Conservation (phyloP, 1,140 invertebrate species). For the Maniola jurtina region DNA sequence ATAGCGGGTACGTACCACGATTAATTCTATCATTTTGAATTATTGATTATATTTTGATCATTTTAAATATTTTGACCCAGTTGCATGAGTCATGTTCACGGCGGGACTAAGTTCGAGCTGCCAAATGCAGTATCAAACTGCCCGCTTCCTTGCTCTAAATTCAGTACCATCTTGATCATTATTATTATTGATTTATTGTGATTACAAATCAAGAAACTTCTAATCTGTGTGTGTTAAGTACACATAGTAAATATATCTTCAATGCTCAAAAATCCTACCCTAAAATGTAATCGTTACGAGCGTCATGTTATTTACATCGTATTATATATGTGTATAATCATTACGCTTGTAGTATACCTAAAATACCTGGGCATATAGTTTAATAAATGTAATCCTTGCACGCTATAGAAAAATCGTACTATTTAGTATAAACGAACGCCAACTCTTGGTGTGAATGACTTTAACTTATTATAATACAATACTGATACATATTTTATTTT, state of each 20-base stretch:
- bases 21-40: too few species aligned
- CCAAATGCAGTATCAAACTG: too few species aligned
- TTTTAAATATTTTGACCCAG: too few species aligned
- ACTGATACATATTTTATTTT: not conserved
- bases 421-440: constrained; percentile 15
- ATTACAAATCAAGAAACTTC: too few species aligned
- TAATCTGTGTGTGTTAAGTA: too few species aligned
- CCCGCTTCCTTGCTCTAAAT: too few species aligned
- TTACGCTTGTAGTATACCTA: constrained; percentile 5
- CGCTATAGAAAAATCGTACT: not conserved
- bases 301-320: constrained; percentile 1
- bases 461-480: constrained; percentile 17
- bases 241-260: not conserved
- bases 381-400: constrained; percentile 1
- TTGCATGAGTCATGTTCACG: too few species aligned
- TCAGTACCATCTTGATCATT: too few species aligned
- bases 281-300: not conserved
- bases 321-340: not conserved
- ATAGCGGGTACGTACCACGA: too few species aligned
- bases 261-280: not conserved
- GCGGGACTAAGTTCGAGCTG: too few species aligned
- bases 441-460: constrained; percentile 17
- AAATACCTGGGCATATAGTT: not conserved
- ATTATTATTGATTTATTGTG: too few species aligned
- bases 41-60: too few species aligned